phyloP scores from a whole-genome alignment of 2,797 vertebrate species.

The Gymnopithys bicolor region DNA sequence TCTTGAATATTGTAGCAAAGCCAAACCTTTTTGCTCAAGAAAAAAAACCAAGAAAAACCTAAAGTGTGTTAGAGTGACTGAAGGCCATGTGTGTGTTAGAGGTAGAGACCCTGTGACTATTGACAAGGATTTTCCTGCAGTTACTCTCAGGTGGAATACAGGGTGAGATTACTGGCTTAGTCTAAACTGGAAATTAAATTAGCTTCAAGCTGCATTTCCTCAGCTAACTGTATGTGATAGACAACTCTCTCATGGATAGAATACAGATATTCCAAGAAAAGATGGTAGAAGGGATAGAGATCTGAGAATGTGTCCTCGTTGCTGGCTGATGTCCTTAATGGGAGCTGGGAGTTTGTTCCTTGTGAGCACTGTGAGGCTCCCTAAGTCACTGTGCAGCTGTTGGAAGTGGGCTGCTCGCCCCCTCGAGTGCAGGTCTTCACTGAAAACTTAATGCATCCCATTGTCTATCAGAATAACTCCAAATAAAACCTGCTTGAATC shows the following conservation, averaged over 20 bases:
- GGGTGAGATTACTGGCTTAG: not conserved
- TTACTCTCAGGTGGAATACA: not conserved
- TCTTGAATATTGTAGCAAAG: not conserved
- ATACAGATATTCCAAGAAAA: not conserved
- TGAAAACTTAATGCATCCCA: not conserved
- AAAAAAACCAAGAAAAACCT: not conserved
- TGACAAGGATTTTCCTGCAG: not conserved
- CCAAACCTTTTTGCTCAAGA: not conserved
- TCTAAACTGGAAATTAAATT: not conserved
- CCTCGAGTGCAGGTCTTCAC: not conserved
- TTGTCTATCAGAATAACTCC: not conserved
- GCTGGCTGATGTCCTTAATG: not conserved
- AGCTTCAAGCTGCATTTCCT: not conserved
- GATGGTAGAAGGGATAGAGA: not conserved
- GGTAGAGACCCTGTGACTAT: not conserved
- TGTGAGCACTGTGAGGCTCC: not conserved
- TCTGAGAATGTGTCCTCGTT: not conserved
- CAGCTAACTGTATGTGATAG: not conserved
- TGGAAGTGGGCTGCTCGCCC: not conserved
- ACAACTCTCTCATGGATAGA: accelerated
- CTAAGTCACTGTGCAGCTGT: not conserved
- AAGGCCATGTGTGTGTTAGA: not conserved
- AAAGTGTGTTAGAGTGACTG: not conserved
- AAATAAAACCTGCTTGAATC: not conserved
- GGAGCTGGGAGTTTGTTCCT: not conserved